Percentiles rank a stretch among this genome's conserved stretches.
Conservation (phyloP, 1,140 invertebrate species). For the Drosophila pseudoobscura region DNA sequence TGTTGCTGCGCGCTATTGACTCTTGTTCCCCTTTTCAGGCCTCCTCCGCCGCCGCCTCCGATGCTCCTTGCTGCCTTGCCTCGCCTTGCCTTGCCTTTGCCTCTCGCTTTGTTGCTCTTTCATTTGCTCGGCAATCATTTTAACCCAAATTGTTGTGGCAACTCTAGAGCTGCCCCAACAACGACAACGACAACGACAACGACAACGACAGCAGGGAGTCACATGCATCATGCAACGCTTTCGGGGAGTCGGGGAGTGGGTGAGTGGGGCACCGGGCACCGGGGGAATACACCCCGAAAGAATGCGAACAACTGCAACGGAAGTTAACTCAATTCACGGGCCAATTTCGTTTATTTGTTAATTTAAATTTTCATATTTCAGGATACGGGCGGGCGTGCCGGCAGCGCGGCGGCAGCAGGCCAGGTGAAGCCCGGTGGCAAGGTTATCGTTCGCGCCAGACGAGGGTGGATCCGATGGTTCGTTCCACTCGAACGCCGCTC, state of each 20-base stretch:
- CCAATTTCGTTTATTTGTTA: constrained; percentile 53
- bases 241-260: neutral
- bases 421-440: constrained; percentile 6
- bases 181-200: constrained; percentile 48
- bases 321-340: constrained; percentile 38
- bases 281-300: constrained; percentile 13
- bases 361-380: constrained; percentile 58
- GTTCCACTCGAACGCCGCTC: constrained; percentile 30
- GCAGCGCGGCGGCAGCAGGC: neutral
- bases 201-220: constrained; percentile 30
- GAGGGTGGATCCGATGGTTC: constrained; percentile 17
- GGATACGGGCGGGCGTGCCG: neutral
- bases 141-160: constrained; percentile 71
- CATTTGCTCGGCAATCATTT: constrained; percentile 64
- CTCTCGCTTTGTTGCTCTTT: constrained; percentile 34
- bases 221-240: constrained; percentile 31
- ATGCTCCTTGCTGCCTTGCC: constrained; percentile 9
- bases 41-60: constrained; percentile 25
- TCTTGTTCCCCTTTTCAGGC: constrained; percentile 43
- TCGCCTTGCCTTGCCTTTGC: neutral
- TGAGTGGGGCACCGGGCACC: too few relatives aligned
- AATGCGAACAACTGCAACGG: constrained; percentile 53
- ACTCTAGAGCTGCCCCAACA: constrained; percentile 57
- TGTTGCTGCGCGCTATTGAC: constrained; percentile 62
- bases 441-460: constrained; percentile 17